Evolutionary conservation across 1,140 invertebrate genomes (phyloP).

Genomic region (Polypedilum pembai): DNA sequence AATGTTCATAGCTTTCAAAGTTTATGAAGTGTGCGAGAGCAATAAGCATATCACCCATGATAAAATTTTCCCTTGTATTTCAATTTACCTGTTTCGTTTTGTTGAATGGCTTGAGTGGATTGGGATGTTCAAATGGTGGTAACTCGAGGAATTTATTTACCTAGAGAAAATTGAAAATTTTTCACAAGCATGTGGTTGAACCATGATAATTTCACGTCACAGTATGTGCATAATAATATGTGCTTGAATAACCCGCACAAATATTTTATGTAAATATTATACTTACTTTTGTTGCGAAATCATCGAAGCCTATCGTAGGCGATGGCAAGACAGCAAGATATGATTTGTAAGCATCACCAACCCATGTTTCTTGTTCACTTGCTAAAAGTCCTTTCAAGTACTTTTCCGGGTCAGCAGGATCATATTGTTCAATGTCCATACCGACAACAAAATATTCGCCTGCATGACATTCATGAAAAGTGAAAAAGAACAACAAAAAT

Average conservation of each 20-base stretch:
- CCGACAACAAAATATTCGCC: slow-evolving; percentile 87
- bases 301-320: slow-evolving; percentile 60
- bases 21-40: too few species aligned
- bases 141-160: slow-evolving; percentile 72
- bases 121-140: slow-evolving; percentile 78
- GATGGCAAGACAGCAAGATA: slow-evolving; percentile 69
- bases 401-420: slow-evolving; percentile 60
- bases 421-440: slow-evolving; percentile 82
- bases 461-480: slow-evolving; percentile 35
- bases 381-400: slow-evolving; percentile 67
- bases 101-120: slow-evolving; percentile 61
- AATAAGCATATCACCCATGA: too few species aligned
- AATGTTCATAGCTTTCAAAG: too few species aligned
- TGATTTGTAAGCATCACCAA: slow-evolving; percentile 53
- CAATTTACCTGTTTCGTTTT: slow-evolving; percentile 58
- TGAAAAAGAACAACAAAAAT: slow-evolving; percentile 35
- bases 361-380: slow-evolving; percentile 41
- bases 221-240: not conserved
- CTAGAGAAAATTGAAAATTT: slow-evolving; percentile 33
- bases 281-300: slow-evolving; percentile 56
- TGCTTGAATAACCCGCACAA: not conserved
- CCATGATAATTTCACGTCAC: not conserved
- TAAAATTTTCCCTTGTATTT: not conserved
- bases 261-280: not conserved
- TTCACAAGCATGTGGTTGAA: not conserved